Conservation (phyloP, 1,140 invertebrate species). For the Tetramorium parvispinum region DNA sequence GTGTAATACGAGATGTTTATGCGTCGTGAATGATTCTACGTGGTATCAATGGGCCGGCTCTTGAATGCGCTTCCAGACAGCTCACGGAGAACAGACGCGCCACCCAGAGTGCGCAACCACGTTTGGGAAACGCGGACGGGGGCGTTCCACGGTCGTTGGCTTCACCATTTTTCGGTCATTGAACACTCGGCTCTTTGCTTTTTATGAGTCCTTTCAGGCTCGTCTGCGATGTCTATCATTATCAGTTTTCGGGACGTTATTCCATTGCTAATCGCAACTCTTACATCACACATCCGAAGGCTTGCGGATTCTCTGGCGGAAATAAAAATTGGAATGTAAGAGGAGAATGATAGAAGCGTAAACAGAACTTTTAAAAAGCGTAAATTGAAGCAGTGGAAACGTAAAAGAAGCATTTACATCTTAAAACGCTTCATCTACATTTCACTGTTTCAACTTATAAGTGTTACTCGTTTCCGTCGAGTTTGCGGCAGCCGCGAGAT, state of each 20-base stretch:
- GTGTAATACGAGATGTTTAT: constrained; percentile 73
- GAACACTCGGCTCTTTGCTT: not conserved
- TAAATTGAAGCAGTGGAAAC: no score
- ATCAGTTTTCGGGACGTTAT: not conserved
- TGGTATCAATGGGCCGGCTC: constrained; percentile 65
- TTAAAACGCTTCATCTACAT: no score
- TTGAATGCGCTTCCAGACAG: constrained; percentile 44
- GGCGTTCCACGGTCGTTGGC: constrained; percentile 32
- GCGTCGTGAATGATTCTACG: constrained; percentile 67
- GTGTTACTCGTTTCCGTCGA: not conserved
- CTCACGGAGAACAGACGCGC: constrained; percentile 35
- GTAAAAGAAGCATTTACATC: no score
- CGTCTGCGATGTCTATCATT: not conserved
- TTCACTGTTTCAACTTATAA: no score
- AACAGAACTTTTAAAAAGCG: no score
- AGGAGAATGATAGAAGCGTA: no score
- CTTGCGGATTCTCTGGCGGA: no score
- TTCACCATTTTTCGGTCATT: constrained; percentile 6
- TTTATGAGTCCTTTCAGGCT: not conserved
- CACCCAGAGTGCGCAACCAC: constrained; percentile 27
- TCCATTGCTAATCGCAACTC: not conserved
- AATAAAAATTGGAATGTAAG: no score
- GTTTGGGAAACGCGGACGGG: constrained; percentile 28
- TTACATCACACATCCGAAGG: no score
- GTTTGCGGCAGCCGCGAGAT: constrained; percentile 21